A percentile compares a stretch with the other conserved stretches of the same genome.
Evolutionary conservation across 2,113 vertebrate genomes (phyloP).

Genomic region (Entelurus aequoreus): DNA sequence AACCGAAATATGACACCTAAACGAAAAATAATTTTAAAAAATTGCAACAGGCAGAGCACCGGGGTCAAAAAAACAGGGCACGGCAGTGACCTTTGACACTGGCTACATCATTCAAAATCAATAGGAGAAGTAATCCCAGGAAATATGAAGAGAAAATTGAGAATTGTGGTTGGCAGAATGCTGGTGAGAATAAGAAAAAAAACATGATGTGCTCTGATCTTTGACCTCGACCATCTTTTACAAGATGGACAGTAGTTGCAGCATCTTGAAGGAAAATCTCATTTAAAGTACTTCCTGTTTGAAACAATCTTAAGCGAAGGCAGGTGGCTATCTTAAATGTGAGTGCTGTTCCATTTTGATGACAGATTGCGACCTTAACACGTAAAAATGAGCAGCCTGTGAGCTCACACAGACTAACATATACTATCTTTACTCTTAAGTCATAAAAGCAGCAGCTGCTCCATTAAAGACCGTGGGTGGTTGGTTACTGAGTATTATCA

Average conservation of each 20-base stretch:
- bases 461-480: too few relatives aligned
- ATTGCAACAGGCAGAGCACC: not conserved
- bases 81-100: not conserved
- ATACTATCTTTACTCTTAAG: conserved; percentile 2
- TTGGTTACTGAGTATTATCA: too few relatives aligned
- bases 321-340: not conserved
- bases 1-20: too few relatives aligned
- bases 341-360: not conserved
- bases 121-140: not conserved
- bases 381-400: conserved; percentile 1
- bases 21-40: too few relatives aligned
- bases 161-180: not conserved
- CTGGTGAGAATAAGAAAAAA: too few relatives aligned
- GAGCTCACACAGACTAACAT: not conserved
- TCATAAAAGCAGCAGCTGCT: not conserved
- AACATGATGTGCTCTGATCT: too few relatives aligned
- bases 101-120: not conserved
- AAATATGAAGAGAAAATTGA: not conserved
- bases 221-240: too few relatives aligned
- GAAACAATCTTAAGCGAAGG: not conserved
- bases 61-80: too few relatives aligned
- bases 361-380: not conserved
- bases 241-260: too few relatives aligned
- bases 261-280: too few relatives aligned
- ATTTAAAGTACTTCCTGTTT: not conserved